Conservation (phyloP, 2,113 vertebrate species). For the Coregonus clupeaformis region DNA sequence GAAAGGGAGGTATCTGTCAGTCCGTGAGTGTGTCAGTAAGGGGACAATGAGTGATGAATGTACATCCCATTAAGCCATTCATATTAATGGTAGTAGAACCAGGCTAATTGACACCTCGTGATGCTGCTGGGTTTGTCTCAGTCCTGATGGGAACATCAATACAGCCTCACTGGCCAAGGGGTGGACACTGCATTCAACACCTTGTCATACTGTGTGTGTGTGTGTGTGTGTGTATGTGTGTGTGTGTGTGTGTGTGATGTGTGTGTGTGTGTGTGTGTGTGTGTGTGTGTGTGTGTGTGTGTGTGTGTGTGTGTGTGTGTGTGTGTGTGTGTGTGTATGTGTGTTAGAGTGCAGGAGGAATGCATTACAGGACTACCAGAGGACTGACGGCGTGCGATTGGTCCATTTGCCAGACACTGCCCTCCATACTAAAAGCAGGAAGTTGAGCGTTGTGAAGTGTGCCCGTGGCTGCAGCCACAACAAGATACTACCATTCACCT, state of each 20-base stretch:
- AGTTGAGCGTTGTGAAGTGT: slow-evolving; percentile 83
- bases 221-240: slow-evolving; percentile 23
- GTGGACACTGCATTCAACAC: not conserved
- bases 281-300: too few species aligned
- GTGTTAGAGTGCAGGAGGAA: slow-evolving; percentile 84
- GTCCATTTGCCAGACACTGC: slow-evolving; percentile 73
- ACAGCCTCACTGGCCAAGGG: not conserved
- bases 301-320: too few species aligned
- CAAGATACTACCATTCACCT: slow-evolving; percentile 85
- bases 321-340: too few species aligned
- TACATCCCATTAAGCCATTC: slow-evolving; percentile 28
- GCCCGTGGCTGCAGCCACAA: slow-evolving; percentile 88
- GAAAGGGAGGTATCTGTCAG: not conserved
- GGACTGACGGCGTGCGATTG: slow-evolving; percentile 80
- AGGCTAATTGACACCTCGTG: slow-evolving; percentile 33
- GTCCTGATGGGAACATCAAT: slow-evolving; percentile 11
- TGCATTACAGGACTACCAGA: slow-evolving; percentile 92
- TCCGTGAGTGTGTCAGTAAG: slow-evolving; percentile 4
- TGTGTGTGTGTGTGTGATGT: too few species aligned
- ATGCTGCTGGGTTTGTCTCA: slow-evolving; percentile 13
- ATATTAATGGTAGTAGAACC: slow-evolving; percentile 17
- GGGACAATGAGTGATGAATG: slow-evolving; percentile 33
- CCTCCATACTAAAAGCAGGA: slow-evolving; percentile 81
- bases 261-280: too few species aligned
- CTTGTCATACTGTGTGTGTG: slow-evolving; percentile 1